These are phyloP conservation scores for Centropyge bicolor DNA, from an alignment of 2,797 vertebrate species.

Conservation along the genomic window DNA sequence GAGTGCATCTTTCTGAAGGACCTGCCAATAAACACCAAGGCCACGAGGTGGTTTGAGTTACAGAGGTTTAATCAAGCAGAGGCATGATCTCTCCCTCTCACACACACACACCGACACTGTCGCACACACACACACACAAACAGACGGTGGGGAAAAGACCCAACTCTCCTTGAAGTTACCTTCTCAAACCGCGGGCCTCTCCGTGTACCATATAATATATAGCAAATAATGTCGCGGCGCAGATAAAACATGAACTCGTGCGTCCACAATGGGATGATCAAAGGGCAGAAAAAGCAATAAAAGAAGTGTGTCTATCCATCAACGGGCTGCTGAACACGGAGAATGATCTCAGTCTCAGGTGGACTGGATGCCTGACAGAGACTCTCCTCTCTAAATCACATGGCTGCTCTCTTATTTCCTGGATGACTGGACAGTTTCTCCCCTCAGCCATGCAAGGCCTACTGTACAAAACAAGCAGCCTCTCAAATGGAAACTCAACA, in stretches of 20 bases:
- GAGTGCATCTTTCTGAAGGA: slow-evolving; percentile 63
- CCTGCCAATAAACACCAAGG: slow-evolving; percentile 77
- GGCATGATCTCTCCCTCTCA: slow-evolving; percentile 45
- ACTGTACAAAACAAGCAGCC: slow-evolving; percentile 72
- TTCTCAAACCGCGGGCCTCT: slow-evolving; percentile 32
- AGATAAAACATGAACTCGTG: slow-evolving; percentile 67
- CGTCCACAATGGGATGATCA: slow-evolving; percentile 77
- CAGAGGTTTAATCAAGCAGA: slow-evolving; percentile 71
- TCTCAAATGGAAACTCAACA: slow-evolving; percentile 71
- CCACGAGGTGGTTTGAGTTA: slow-evolving; percentile 64
- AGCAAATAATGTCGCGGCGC: slow-evolving; percentile 51
- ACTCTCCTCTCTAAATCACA: slow-evolving; percentile 73
- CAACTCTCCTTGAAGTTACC: slow-evolving; percentile 63
- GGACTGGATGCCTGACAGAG: slow-evolving; percentile 66
- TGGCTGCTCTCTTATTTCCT: slow-evolving; percentile 81
- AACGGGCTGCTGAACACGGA: slow-evolving; percentile 68
- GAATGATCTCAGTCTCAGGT: slow-evolving; percentile 76
- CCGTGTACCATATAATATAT: slow-evolving; percentile 45
- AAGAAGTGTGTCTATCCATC: slow-evolving; percentile 74
- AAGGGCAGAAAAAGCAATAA: slow-evolving; percentile 78
- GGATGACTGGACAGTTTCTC: slow-evolving; percentile 78
- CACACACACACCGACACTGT: slow-evolving; percentile 5
- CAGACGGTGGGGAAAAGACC: background rate
- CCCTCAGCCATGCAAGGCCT: slow-evolving; percentile 44
- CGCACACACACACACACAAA: slow-evolving; percentile 1